Evolutionary conservation across 1,140 invertebrate genomes (phyloP), one percentile per base, ranked within the genome.

Genomic region (Gonatopus flavifemur): DNA sequence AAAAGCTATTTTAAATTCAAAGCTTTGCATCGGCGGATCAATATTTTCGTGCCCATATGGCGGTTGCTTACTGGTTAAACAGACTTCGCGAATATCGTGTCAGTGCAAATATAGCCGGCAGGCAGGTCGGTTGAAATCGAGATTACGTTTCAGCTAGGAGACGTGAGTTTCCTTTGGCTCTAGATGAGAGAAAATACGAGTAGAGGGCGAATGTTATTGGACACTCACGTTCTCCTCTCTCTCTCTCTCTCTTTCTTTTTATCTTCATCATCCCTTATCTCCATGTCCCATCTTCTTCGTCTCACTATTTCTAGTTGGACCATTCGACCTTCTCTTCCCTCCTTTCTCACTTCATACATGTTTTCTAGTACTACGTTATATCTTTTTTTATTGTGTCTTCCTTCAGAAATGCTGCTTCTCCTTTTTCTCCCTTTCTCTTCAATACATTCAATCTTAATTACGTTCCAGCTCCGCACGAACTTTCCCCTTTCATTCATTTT

Each of bases 151-250:
- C 58, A 46, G 43, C 44, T n/a, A n/a, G n/a, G n/a, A n/a, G 36
- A 52, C 45, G 38, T 43, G 45, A 38, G 45, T 47, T 57, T 44
- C 49, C 59, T 60, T 57, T 49, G 20, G 19, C 44, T 51, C 22
- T 15, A 44, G 10, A 60, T 42, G 33, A 40, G 33, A 52, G 57
- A 42, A 56, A 61, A 61, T 61, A 61, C 59, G 59, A 55, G n/a
- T n/a, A n/a, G n/a, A n/a, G 46, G 41, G 37, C 33, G 41, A 49
- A 49, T 62, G 59, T 62, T 62, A 62, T 62, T 62, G 59, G 57
- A 60, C 28, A 33, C 37, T 53, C 48, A 24, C 9, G 19, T 4
- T 22, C 2, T n/a, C n/a, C 37, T 31, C 19, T 30, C 39, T 21
- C 20, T 21, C 40, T 2, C 22, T 49, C 36, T 40, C 9, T 31